Evolutionary conservation across 2,797 vertebrate genomes (phyloP), one percentile per base, ranked within the genome.

Genomic region (Steatocranus sp.): DNA sequence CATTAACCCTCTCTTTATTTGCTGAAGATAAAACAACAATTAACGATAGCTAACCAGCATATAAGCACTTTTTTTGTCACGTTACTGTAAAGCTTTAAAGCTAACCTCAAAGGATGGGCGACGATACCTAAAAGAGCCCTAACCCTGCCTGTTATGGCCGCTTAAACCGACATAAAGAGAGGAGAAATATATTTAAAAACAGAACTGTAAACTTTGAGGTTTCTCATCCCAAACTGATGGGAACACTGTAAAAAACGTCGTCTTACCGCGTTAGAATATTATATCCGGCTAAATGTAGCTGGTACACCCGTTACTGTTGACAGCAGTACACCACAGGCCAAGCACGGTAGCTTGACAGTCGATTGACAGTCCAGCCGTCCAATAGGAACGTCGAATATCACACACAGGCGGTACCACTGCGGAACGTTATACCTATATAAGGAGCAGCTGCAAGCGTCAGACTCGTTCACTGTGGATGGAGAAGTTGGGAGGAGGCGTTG

Each of bases 191-290:
- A 48, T 48, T 48, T 73, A 12, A 73, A 75, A 78, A 82, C 18
- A n/a, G 2, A 73, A 41, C 14, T 5, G 43, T 17, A 61, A 6
- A 5, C 25, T 49, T 74, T 61, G 70, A 7, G 3, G 7, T 23
- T 27, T 11, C 14, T 58, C n/a, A 8, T n/a, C 11, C 10, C 4
- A n/a, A 73, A 76, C 75, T 6, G 7, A 74, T 9, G 4, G 36
- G 1, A 32, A 84, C 49, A 30, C 10, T 32, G 14, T 34, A 12
- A 61, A 80, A 86, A 87, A 34, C 17, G 14, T 36, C 25, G 2
- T 41, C 93, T 94, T 94, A 95, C 94, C 95, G 74, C 66, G 36
- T 20, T 43, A 80, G 61, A 50, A 73, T 61, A 87, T 82, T 10
- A 80, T 91, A 77, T 83, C 86, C 82, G 68, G 76, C 49, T 63